phyloP scores from a whole-genome alignment of 2,888 invertebrate genomes.

The Amiota mariae region DNA sequence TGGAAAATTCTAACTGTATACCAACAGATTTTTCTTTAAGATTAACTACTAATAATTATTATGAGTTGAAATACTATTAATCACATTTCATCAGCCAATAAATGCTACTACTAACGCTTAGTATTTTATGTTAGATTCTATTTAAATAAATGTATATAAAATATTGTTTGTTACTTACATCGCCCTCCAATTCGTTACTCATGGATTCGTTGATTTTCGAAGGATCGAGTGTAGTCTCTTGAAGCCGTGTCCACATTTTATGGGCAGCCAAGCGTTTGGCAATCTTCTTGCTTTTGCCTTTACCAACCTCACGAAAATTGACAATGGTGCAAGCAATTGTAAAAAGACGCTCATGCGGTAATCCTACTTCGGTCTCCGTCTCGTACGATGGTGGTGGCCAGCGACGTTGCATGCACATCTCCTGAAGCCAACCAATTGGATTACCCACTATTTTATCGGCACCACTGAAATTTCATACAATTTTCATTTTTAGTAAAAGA shows the following conservation, averaged over 20 bases:
- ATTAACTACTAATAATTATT: background rate
- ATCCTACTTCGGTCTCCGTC: conserved; percentile 79
- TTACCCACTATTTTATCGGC: conserved; percentile 92
- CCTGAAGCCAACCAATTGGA: conserved; percentile 95
- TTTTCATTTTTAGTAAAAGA: background rate
- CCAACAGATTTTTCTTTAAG: background rate
- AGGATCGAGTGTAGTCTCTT: conserved; percentile 83
- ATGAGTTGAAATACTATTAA: background rate
- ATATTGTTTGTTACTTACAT: conserved; percentile 75
- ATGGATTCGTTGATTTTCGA: conserved; percentile 77
- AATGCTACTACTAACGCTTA: too few relatives aligned
- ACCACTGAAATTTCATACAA: conserved; percentile 62
- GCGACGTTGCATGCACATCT: conserved; percentile 95
- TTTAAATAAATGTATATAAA: too few relatives aligned
- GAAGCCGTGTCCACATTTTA: conserved; percentile 91
- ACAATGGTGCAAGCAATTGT: conserved; percentile 92
- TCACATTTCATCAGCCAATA: too few relatives aligned
- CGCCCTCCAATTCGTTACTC: conserved; percentile 82
- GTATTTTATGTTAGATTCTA: too few relatives aligned
- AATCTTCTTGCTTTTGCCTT: conserved; percentile 95
- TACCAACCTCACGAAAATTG: conserved; percentile 88
- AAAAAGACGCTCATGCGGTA: conserved; percentile 95
- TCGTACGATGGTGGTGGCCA: conserved; percentile 97
- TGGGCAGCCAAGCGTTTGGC: conserved; percentile 97
- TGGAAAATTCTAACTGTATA: too few relatives aligned